Conservation (phyloP, 2,113 vertebrate species). For the Hippocampus guttulatus region DNA sequence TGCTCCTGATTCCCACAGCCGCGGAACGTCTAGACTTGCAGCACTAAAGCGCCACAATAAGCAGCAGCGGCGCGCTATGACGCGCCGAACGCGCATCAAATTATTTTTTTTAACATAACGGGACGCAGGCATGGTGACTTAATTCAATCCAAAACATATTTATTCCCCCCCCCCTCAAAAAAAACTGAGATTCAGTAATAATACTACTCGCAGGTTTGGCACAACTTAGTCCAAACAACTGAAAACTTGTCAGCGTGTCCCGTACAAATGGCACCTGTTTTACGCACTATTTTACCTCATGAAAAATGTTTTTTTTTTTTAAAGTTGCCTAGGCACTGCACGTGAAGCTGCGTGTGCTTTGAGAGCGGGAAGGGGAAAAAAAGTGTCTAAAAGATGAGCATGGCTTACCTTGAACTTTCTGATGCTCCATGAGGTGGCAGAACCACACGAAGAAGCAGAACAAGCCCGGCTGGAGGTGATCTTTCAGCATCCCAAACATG, state of each 20-base stretch:
- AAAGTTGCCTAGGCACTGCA: neutral
- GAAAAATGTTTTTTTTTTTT: neutral
- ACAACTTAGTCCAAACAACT: neutral
- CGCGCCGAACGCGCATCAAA: neutral
- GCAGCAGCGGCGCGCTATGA: neutral
- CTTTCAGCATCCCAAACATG: slow-evolving; percentile 85
- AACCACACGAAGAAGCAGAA: slow-evolving; percentile 85
- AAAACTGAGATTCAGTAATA: neutral
- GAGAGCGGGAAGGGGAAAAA: neutral
- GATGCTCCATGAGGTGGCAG: slow-evolving; percentile 91
- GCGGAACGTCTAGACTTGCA: neutral
- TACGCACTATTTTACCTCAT: slow-evolving; percentile 40
- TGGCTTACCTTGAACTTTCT: slow-evolving; percentile 91
- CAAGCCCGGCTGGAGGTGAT: slow-evolving; percentile 81
- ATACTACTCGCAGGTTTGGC: neutral
- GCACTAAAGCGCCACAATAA: neutral
- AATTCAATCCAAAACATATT: neutral
- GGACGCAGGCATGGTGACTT: neutral
- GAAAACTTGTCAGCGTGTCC: slow-evolving; percentile 49
- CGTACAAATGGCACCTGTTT: slow-evolving; percentile 63
- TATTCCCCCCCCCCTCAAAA: neutral
- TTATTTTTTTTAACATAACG: neutral
- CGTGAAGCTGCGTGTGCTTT: slow-evolving; percentile 30
- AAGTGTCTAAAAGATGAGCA: slow-evolving; percentile 38
- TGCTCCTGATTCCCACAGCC: neutral